Percentiles rank a stretch among this genome's conserved stretches.
Evolutionary conservation across 35 echinoderm and acorn worm genomes (phyloP).

Genomic region (Eucidaris tribuloides): DNA sequence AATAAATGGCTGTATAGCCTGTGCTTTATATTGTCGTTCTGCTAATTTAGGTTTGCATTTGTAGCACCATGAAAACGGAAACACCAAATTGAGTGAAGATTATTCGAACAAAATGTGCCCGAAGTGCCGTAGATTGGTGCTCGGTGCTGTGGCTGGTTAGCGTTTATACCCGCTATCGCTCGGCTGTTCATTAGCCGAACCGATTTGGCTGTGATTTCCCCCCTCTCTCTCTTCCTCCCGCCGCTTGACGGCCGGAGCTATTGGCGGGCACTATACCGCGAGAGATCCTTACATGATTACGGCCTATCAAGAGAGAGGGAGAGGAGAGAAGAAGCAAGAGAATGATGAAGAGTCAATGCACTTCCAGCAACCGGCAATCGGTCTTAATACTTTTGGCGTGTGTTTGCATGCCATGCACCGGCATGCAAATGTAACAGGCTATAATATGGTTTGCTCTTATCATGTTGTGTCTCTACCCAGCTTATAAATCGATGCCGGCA

Average conservation of each 20-base stretch:
- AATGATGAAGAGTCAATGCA: conserved; percentile 6
- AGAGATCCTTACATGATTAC: conserved; percentile 29
- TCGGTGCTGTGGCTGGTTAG: too few species aligned
- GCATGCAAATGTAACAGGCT: neutral
- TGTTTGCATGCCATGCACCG: neutral
- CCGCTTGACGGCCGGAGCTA: conserved; percentile 9
- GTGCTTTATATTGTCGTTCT: neutral
- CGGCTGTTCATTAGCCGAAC: conserved; percentile 18
- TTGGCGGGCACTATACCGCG: neutral
- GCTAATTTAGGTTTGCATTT: conserved; percentile 13
- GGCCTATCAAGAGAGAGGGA: neutral
- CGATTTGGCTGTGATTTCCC: neutral
- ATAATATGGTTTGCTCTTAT: too few species aligned
- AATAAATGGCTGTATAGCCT: neutral
- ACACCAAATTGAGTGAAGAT: conserved; percentile 20
- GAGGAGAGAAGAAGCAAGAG: neutral
- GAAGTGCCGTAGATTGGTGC: too few species aligned
- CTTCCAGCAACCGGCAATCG: neutral
- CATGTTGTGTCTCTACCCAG: too few species aligned
- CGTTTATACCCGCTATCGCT: conserved; percentile 7
- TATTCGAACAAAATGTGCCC: conserved; percentile 10
- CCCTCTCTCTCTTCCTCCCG: conserved; percentile 1
- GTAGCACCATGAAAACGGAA: conserved; percentile 31
- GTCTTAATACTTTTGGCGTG: neutral
- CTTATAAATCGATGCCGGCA: too few species aligned